Percentiles rank a stretch among this genome's conserved stretches.
phyloP scores from a whole-genome alignment of 2,888 invertebrate genomes.

The Andrena bucephala region DNA sequence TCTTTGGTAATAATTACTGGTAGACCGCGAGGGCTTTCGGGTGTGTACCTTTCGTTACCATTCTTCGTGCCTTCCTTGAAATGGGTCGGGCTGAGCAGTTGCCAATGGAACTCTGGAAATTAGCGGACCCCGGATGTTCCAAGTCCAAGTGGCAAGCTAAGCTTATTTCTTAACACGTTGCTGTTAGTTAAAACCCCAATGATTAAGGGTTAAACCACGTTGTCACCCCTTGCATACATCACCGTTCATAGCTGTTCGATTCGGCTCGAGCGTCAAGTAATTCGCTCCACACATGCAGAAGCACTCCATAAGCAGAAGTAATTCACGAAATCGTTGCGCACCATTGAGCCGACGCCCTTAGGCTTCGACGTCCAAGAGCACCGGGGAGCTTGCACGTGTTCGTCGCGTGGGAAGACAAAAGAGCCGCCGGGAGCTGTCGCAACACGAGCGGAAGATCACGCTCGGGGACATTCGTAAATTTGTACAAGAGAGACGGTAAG shows the following conservation, averaged over 20 bases:
- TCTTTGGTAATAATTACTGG: constrained; percentile 25
- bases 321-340: constrained; percentile 6
- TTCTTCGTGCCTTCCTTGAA: constrained; percentile 1
- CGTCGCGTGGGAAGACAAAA: constrained; percentile 17
- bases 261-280: neutral
- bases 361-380: neutral
- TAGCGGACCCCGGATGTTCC: neutral
- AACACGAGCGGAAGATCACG: constrained; percentile 4
- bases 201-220: too few species aligned
- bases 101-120: neutral
- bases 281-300: neutral
- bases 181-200: too few species aligned
- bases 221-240: neutral
- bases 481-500: constrained; percentile 7
- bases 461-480: constrained; percentile 26
- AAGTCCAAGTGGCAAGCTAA: neutral
- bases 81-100: constrained; percentile 8
- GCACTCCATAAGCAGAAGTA: neutral
- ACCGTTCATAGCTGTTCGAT: neutral
- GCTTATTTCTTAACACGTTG: neutral
- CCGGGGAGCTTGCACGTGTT: neutral
- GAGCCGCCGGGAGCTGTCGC: constrained; percentile 14
- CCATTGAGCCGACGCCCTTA: constrained; percentile 3
- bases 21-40: constrained; percentile 28
- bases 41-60: constrained; percentile 27